phyloP scores from a whole-genome alignment of 2,888 invertebrate genomes.

The Craniophora ligustri region DNA sequence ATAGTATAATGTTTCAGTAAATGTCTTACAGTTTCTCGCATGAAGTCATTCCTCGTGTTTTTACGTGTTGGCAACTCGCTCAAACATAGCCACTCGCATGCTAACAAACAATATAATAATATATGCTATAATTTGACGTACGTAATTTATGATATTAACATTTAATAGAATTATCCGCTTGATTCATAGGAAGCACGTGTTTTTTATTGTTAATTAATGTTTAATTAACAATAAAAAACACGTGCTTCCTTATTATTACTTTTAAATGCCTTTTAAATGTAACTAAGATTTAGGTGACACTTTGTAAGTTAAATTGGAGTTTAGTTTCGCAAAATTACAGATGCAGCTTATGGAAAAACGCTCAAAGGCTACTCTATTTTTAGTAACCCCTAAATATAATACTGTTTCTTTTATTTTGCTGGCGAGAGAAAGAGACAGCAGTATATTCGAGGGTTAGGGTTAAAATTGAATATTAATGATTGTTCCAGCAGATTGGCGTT shows the following conservation, averaged over 20 bases:
- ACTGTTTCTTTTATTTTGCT: too few species aligned
- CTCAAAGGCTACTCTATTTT: too few species aligned
- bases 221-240: too few species aligned
- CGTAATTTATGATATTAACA: conserved; percentile 48
- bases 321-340: too few species aligned
- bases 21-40: conserved; percentile 45
- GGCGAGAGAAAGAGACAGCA: too few species aligned
- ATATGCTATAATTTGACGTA: conserved; percentile 48
- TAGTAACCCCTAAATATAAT: too few species aligned
- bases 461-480: too few species aligned
- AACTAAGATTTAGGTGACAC: neutral
- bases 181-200: conserved; percentile 43
- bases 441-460: too few species aligned
- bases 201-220: conserved; percentile 26
- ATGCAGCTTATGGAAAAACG: too few species aligned
- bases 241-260: too few species aligned
- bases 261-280: neutral
- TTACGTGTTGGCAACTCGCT: conserved; percentile 48
- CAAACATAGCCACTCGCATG: conserved; percentile 37
- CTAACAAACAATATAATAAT: conserved; percentile 44
- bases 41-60: conserved; percentile 57
- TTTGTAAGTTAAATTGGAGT: too few species aligned
- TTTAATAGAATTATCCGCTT: conserved; percentile 34
- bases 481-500: too few species aligned
- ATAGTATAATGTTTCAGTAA: neutral